Base-by-base conservation (phyloP, 2,888 invertebrate species). In the Melolontha melolontha region DNA sequence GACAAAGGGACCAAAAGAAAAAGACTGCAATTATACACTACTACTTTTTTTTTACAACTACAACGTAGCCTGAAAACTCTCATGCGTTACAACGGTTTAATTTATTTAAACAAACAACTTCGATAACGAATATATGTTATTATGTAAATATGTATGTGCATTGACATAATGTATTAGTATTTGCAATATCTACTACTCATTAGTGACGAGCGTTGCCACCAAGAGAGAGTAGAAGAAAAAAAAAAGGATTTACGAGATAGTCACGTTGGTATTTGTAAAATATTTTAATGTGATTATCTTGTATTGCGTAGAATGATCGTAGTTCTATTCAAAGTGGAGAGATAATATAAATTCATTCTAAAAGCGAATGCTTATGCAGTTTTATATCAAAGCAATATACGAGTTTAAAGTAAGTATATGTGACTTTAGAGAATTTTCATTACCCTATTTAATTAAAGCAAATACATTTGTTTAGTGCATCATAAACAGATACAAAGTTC, bases 351-450 rank as follows among this genome's bases (percentile, higher is more conserved):
- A 73, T 73, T 70, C 59, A 14, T 63, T 57, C 59, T 72, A 73
- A 72, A 68, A 70, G 69, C 67, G 70, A 67, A 71, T 70, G 64
- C 66, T 62, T 71, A 68, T 62, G 47, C 42, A 59, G 34, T 54
- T 68, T 70, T 66, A 66, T 64, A 67, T 63, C 68, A 66, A 68
- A 65, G 34, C 2, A 34, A 62, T 55, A 67, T 62, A 66, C 65
- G 68, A 67, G 64, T 57, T 65, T 70, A 70, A 70, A 65, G 7
- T 65, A 65, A 54, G 66, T 71, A 70, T 67, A 34, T 6, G 70
- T 72, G 72, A 68, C 71, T 72, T 70, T 72, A 27, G 67, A 70
- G 72, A 71, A 72, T 71, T 72, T 72, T 70, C 71, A 72, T 72
- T 70, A 65, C 65, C 67, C 59, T 50, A 51, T 63, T 70, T 70